phyloP scores from a whole-genome alignment of 2,797 vertebrate species.

The Margarornis squamiger region DNA sequence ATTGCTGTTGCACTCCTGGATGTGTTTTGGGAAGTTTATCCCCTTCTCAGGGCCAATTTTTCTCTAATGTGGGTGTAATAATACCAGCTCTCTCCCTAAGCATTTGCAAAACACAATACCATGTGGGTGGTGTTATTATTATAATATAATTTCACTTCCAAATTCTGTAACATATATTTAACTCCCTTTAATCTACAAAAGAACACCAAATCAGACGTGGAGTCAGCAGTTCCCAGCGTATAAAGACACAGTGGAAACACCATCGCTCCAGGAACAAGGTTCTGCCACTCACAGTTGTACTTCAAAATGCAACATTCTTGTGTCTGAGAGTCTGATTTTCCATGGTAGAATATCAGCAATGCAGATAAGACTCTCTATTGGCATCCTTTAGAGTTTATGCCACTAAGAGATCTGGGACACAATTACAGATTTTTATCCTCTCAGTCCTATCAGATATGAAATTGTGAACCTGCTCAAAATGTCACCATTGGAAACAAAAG shows the following conservation, averaged over 20 bases:
- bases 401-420: background rate
- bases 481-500: slow-evolving; percentile 30
- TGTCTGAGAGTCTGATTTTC: background rate
- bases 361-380: background rate
- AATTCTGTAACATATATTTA: background rate
- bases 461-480: slow-evolving; percentile 15
- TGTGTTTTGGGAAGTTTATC: background rate
- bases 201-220: background rate
- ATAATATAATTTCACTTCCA: background rate
- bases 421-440: background rate
- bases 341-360: background rate
- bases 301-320: background rate
- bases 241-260: background rate
- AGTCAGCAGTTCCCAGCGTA: background rate
- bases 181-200: background rate
- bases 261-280: background rate
- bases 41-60: background rate
- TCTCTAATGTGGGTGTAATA: background rate
- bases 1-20: background rate
- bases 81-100: background rate
- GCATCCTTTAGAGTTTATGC: background rate
- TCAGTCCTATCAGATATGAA: background rate
- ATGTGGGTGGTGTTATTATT: background rate
- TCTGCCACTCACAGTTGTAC: background rate
- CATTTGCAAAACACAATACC: background rate